Conservation (phyloP, 2,888 invertebrate genomes). For the Cataglyphis altisquamis region DNA sequence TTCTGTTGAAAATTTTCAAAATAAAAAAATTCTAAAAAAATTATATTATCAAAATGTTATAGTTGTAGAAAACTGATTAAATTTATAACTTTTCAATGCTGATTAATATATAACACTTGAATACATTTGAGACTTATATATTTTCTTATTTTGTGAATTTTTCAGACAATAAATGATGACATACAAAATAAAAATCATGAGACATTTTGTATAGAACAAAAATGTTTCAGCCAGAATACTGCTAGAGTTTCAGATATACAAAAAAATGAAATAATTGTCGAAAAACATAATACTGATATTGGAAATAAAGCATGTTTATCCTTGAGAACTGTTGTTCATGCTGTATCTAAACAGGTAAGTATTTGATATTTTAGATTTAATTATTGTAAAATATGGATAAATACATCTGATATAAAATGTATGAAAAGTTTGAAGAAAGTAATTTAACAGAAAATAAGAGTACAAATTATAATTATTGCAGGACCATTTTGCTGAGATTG, state of each 20-base stretch:
- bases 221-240: constrained; percentile 46
- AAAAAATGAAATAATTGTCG: constrained; percentile 11
- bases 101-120: not conserved
- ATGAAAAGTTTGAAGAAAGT: constrained; percentile 72
- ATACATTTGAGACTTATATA: constrained; percentile 12
- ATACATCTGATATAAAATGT: constrained; percentile 39
- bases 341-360: constrained; percentile 77
- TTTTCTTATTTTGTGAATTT: constrained; percentile 35
- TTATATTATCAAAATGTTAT: constrained; percentile 66
- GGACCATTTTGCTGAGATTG: constrained; percentile 74
- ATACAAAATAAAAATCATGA: constrained; percentile 65
- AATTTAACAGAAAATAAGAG: constrained; percentile 70
- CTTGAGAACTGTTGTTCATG: constrained; percentile 74
- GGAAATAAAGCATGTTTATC: constrained; percentile 52
- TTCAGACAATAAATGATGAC: constrained; percentile 67
- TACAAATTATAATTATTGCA: constrained; percentile 60
- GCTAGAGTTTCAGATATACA: constrained; percentile 37
- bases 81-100: constrained; percentile 12
- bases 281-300: constrained; percentile 13
- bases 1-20: constrained; percentile 69
- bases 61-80: constrained; percentile 72
- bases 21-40: constrained; percentile 78
- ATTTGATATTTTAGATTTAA: constrained; percentile 29
- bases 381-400: constrained; percentile 11
- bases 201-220: constrained; percentile 55